Evolutionary conservation across 2,797 vertebrate genomes (phyloP).

Genomic region (Oceanodroma leucorhoa): DNA sequence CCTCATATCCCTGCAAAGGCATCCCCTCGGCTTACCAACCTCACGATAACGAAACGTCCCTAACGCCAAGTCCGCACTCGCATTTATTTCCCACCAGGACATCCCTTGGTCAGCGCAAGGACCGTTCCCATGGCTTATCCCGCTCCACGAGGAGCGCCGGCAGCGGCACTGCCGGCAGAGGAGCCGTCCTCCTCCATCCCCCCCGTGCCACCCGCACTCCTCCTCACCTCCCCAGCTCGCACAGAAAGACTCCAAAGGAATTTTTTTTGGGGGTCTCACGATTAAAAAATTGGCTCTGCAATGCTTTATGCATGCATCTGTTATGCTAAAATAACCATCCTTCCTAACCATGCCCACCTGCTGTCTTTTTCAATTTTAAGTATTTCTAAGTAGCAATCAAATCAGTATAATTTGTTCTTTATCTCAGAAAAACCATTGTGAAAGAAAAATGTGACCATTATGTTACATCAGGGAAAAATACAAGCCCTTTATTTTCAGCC

Average conservation of each 20-base stretch:
- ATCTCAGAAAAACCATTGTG: conserved; percentile 84
- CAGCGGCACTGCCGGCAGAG: neutral
- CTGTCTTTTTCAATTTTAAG: conserved; percentile 86
- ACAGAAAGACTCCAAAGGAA: conserved; percentile 19
- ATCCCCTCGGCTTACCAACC: fast-evolving
- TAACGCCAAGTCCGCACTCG: fast-evolving
- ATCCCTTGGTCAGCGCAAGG: fast-evolving
- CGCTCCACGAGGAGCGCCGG: fast-evolving
- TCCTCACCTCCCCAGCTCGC: neutral
- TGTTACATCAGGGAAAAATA: conserved; percentile 83
- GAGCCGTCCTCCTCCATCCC: neutral
- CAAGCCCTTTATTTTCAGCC: conserved; percentile 80
- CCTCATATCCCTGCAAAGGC: neutral
- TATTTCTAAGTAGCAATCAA: conserved; percentile 87
- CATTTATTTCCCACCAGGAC: neutral
- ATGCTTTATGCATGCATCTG: conserved; percentile 82
- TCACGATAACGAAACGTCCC: fast-evolving
- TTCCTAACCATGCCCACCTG: conserved; percentile 82
- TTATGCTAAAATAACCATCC: conserved; percentile 82
- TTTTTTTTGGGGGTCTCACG: conserved; percentile 25
- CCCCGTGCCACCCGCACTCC: fast-evolving
- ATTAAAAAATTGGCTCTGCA: conserved; percentile 71
- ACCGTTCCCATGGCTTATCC: fast-evolving
- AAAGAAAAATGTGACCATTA: conserved; percentile 86
- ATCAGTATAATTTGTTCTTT: conserved; percentile 87